Base-by-base conservation (phyloP, 2,113 vertebrate genomes). In the Sarotherodon lohbergeri region DNA sequence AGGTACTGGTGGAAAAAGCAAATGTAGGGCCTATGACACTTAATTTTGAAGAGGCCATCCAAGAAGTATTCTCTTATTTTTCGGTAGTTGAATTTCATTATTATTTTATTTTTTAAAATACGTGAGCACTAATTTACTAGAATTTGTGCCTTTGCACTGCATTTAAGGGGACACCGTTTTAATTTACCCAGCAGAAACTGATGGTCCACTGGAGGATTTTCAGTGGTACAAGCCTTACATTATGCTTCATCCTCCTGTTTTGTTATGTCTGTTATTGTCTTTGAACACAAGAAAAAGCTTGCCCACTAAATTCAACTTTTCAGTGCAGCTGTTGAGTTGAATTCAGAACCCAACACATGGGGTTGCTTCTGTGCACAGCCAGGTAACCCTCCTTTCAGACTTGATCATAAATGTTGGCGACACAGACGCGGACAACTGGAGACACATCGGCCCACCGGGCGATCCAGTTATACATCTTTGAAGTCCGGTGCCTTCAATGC, bases 91-190 rank as follows among this genome's bases (percentile, higher is more conserved):
- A 36, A 66, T 66, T 36, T 66, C 1, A 63, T 63, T 63, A 34
- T 19, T 0, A 61, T 61, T 17, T 0, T 0, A 17, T 34, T 63
- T 63, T 63, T 61, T 61, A 19, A 34, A 61, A 36, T 0, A 66
- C 2, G 0, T 36, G 1, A 36, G 17, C 32, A 36, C 1, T 66
- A 66, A 66, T 5, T 66, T 66, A 36, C 32, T 36, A 66, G 32
- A 2, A 39, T 39, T 39, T n/a, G 6, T 36, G 61, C 34, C 19
- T 66, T 39, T 66, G 34, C 34, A 39, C 1, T 39, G 34, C 9
- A 36, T n/a, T 3, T n/a, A n/a, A 36, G 32, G 61, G 32, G 32
- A 0, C 61, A 39, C 17, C 0, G 2, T 66, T 0, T n/a, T 0
- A 1, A 66, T 66, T 36, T 66, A 39, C 32, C 61, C 61, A 66